phyloP scores from a whole-genome alignment of 2,888 invertebrate species.

The Volucella bombylans region DNA sequence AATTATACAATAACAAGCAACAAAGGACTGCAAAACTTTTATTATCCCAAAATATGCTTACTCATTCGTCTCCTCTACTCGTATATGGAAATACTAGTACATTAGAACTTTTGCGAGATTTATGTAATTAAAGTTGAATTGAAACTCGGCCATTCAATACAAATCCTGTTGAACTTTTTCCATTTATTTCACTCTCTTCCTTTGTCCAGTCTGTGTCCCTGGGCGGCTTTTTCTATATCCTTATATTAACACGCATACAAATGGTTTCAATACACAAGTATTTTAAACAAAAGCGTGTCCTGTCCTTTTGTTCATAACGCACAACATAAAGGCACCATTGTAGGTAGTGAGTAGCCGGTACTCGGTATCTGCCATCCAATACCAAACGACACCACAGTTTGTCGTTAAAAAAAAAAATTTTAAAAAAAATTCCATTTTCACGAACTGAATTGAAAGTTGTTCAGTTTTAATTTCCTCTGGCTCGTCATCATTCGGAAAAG shows the following conservation, averaged over 20 bases:
- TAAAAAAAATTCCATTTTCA: conserved; percentile 7
- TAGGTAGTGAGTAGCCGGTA: background rate
- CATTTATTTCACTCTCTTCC: background rate
- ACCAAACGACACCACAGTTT: too few species aligned
- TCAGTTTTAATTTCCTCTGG: conserved; percentile 7
- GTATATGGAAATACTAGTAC: background rate
- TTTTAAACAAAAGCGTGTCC: background rate
- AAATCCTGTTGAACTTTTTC: conserved; percentile 12
- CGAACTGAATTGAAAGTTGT: conserved; percentile 36
- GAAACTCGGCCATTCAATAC: conserved; percentile 1
- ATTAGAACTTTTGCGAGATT: background rate
- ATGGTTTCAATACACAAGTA: background rate
- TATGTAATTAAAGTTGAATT: background rate
- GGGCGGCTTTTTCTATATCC: background rate
- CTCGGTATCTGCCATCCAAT: too few species aligned
- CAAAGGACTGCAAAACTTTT: too few species aligned
- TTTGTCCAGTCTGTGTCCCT: background rate
- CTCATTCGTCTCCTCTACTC: background rate
- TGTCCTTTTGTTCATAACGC: conserved; percentile 6
- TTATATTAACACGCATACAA: conserved; percentile 10
- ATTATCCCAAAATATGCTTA: too few species aligned
- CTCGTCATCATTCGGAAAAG: background rate
- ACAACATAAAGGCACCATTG: background rate
- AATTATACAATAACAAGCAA: too few species aligned
- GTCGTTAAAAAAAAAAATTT: too few species aligned